Evolutionary conservation across 1,140 invertebrate genomes (phyloP).

Genomic region (Chlorops oryzae): DNA sequence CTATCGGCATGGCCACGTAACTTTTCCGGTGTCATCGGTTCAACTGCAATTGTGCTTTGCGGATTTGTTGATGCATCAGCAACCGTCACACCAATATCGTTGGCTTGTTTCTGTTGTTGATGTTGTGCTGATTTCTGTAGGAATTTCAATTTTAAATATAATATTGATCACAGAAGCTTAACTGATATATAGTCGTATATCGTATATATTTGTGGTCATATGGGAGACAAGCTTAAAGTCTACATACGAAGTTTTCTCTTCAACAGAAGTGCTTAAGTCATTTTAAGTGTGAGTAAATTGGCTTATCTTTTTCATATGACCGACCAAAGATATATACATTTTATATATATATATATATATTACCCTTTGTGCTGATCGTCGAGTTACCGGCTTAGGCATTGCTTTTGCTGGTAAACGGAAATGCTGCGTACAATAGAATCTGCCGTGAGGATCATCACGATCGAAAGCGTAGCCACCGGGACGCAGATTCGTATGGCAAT

Average conservation of each 20-base stretch:
- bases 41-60: constrained; percentile 1
- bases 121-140: constrained; percentile 6
- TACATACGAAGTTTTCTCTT: too few relatives aligned
- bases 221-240: too few relatives aligned
- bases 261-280: too few relatives aligned
- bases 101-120: constrained; percentile 8
- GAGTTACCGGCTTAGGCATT: constrained; percentile 26
- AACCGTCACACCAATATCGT: constrained; percentile 4
- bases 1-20: constrained; percentile 37
- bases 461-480: constrained; percentile 65
- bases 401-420: constrained; percentile 57
- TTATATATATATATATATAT: constrained; percentile 1
- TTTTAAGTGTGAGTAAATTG: too few relatives aligned
- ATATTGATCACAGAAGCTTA: too few relatives aligned
- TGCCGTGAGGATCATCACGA: constrained; percentile 63
- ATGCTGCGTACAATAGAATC: constrained; percentile 79
- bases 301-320: too few relatives aligned
- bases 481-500: constrained; percentile 47
- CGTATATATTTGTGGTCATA: too few relatives aligned
- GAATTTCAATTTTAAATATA: too few relatives aligned
- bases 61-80: constrained; percentile 1
- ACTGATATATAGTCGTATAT: too few relatives aligned
- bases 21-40: constrained; percentile 15
- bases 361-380: constrained; percentile 24
- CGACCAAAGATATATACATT: background rate